Percentiles rank a stretch among this genome's conserved stretches.
These are phyloP conservation scores for Aphis gossypii DNA, from an alignment of 1,140 invertebrate species.

Conservation along the genomic window DNA sequence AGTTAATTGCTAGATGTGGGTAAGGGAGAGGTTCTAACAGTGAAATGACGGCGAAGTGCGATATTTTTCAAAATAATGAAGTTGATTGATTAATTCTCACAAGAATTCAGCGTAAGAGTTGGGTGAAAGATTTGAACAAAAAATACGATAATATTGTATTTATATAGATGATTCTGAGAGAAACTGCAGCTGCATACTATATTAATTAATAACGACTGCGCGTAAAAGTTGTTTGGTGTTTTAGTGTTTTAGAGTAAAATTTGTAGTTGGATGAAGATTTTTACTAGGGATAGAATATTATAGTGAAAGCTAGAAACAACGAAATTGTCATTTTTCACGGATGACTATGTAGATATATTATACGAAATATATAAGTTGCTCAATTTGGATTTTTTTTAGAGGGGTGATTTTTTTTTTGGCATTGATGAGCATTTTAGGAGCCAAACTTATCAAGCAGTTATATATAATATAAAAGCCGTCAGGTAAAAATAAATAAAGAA, in stretches of 20 bases:
- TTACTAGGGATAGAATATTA: not conserved
- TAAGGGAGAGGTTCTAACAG: not conserved
- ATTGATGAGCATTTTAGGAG: slow-evolving; percentile 18
- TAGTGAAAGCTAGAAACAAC: not conserved
- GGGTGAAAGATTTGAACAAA: not conserved
- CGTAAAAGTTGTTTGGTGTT: not conserved
- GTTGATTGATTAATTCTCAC: not conserved
- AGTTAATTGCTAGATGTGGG: not conserved
- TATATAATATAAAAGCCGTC: not conserved
- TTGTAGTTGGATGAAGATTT: not conserved
- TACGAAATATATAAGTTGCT: not conserved
- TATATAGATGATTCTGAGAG: not conserved
- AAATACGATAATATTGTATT: not conserved
- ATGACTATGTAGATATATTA: not conserved
- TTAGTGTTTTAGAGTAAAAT: not conserved
- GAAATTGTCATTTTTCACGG: not conserved
- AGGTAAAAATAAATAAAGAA: slow-evolving; percentile 18
- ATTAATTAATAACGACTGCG: not conserved
- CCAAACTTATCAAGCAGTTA: slow-evolving; percentile 24
- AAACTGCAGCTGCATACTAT: not conserved
- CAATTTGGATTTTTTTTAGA: slow-evolving; percentile 16
- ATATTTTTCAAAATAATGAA: not conserved
- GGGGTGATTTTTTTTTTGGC: slow-evolving; percentile 2
- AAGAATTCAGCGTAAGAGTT: not conserved
- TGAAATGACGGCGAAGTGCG: not conserved